Evolutionary conservation across 2,797 vertebrate genomes (phyloP).

Genomic region (Catostomus latipinnis): DNA sequence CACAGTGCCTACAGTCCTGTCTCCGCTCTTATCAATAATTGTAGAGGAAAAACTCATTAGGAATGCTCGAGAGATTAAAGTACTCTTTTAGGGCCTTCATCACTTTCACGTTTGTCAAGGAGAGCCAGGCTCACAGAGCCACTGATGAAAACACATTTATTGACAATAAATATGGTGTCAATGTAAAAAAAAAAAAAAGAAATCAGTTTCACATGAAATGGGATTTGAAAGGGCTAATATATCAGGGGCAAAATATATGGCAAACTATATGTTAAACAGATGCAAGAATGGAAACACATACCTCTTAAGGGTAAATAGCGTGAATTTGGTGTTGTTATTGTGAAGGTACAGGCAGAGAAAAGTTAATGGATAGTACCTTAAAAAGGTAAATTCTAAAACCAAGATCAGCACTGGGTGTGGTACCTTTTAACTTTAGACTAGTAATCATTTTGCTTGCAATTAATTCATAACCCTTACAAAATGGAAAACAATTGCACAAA

Average conservation of each 20-base stretch:
- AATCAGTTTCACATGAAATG: slow-evolving; percentile 59
- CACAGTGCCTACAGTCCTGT: slow-evolving; percentile 78
- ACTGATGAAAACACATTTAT: slow-evolving; percentile 74
- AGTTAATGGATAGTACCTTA: too few species aligned
- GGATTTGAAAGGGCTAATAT: slow-evolving; percentile 63
- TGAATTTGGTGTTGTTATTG: not conserved
- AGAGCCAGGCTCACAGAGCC: slow-evolving; percentile 63
- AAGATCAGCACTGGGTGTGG: too few species aligned
- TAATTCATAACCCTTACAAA: not conserved
- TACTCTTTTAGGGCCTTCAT: slow-evolving; percentile 68
- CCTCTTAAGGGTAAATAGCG: not conserved
- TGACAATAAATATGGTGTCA: slow-evolving; percentile 69
- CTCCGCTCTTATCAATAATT: slow-evolving; percentile 86
- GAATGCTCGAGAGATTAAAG: slow-evolving; percentile 85
- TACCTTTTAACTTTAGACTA: not conserved
- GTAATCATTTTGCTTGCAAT: not conserved
- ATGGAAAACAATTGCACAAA: not conserved
- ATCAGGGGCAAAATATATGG: slow-evolving; percentile 27
- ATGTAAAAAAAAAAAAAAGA: slow-evolving; percentile 65
- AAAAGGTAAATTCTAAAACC: too few species aligned
- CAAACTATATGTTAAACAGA: slow-evolving; percentile 19
- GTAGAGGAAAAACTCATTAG: slow-evolving; percentile 87
- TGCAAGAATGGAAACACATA: not conserved
- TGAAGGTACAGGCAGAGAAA: not conserved
- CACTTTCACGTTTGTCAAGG: slow-evolving; percentile 73